Percentiles rank a stretch among this genome's conserved stretches.
Conservation (phyloP, 2,888 invertebrate genomes). For the Eupeodes latifasciatus region DNA sequence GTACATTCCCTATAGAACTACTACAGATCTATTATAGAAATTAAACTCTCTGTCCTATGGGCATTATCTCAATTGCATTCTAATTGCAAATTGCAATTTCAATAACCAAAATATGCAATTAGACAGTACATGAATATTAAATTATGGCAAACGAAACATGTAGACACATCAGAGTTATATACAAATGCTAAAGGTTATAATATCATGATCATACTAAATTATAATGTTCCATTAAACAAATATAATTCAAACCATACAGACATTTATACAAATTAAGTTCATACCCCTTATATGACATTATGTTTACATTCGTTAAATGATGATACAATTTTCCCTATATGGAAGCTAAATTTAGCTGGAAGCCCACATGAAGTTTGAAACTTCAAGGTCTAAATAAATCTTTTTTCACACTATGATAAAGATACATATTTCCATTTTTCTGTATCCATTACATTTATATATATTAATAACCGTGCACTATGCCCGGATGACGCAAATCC, state of each 20-base stretch:
- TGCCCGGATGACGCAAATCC: conserved; percentile 27
- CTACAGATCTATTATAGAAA: conserved; percentile 64
- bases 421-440: too few species aligned
- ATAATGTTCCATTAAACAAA: conserved; percentile 51
- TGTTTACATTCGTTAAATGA: neutral
- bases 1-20: conserved; percentile 19
- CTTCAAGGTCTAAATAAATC: too few species aligned
- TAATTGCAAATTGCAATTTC: conserved; percentile 74
- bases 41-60: conserved; percentile 45
- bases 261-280: conserved; percentile 23
- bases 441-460: neutral
- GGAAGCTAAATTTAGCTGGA: too few species aligned
- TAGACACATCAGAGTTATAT: too few species aligned
- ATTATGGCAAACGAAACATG: conserved; percentile 51
- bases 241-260: conserved; percentile 53
- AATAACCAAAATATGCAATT: conserved; percentile 52
- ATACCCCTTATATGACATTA: neutral
- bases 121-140: conserved; percentile 65
- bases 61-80: conserved; percentile 72
- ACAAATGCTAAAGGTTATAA: conserved; percentile 14
- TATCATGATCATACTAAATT: conserved; percentile 65
- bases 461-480: neutral
- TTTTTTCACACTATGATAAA: too few species aligned
- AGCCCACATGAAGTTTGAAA: too few species aligned
- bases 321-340: neutral